Percentiles rank a stretch among this genome's conserved stretches.
phyloP scores from a whole-genome alignment of 2,797 vertebrate genomes.

The Gallinago solitaria region DNA sequence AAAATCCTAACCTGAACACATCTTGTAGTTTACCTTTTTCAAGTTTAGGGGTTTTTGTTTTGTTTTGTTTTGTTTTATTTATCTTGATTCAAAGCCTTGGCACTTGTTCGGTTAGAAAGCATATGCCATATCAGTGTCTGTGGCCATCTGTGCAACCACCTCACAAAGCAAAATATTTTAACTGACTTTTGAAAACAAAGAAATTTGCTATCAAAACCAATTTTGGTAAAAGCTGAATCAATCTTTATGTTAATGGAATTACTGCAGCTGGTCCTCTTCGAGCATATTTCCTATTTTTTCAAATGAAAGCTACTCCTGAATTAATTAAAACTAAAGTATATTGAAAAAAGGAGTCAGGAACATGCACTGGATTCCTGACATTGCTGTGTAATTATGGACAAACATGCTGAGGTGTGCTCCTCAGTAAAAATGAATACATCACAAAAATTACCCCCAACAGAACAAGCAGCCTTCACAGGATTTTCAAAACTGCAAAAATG shows the following conservation, averaged over 20 bases:
- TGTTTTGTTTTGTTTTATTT: background rate
- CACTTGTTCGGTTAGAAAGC: background rate
- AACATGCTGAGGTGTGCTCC: background rate
- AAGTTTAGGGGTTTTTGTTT: background rate
- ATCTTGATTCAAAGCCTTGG: background rate
- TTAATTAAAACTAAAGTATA: background rate
- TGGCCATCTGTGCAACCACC: background rate
- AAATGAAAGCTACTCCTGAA: background rate
- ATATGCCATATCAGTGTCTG: background rate
- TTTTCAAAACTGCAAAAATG: background rate
- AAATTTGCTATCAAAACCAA: background rate
- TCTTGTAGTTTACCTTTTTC: background rate
- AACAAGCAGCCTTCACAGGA: background rate
- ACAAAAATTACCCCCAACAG: background rate
- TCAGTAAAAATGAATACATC: background rate
- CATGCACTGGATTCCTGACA: background rate
- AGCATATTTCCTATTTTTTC: background rate
- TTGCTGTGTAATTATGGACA: background rate
- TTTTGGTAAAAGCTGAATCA: background rate
- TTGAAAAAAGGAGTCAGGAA: background rate
- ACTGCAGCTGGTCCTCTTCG: background rate
- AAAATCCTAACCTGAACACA: background rate
- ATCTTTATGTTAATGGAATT: background rate
- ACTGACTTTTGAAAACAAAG: background rate
- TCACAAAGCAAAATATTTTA: background rate